phyloP scores from a whole-genome alignment of 1,140 invertebrate genomes.

The Lordiphosa collinella region DNA sequence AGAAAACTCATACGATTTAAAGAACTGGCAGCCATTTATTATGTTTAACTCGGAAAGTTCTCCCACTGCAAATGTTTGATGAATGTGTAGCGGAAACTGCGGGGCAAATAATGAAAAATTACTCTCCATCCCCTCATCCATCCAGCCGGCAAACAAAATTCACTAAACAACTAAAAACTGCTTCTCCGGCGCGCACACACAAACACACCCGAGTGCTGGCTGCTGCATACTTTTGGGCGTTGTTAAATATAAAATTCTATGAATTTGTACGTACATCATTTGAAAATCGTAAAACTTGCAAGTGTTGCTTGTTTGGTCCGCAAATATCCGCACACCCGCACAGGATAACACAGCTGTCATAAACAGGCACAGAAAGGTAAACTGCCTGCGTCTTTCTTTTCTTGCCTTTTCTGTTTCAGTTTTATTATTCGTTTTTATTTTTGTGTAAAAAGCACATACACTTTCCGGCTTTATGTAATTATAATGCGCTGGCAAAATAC shows the following conservation, averaged over 20 bases:
- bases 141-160: constrained; percentile 5
- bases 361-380: constrained; percentile 47
- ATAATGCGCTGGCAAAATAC: constrained; percentile 63
- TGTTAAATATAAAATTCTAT: constrained; percentile 78
- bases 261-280: constrained; percentile 78
- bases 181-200: constrained; percentile 14
- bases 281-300: constrained; percentile 77
- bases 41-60: constrained; percentile 8
- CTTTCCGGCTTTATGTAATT: constrained; percentile 54
- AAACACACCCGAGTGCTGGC: constrained; percentile 1
- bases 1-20: too few relatives aligned
- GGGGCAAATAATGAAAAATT: constrained; percentile 71
- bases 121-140: constrained; percentile 13
- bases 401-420: constrained; percentile 6
- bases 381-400: constrained; percentile 20
- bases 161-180: constrained; percentile 60
- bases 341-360: not conserved
- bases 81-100: constrained; percentile 54
- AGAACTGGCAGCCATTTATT: too few relatives aligned
- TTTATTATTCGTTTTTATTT: constrained; percentile 62
- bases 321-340: not conserved
- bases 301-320: constrained; percentile 48
- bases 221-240: constrained; percentile 55
- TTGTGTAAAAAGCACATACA: constrained; percentile 47
- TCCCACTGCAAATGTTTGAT: constrained; percentile 45